Conservation (phyloP, 2,888 invertebrate species). For the Pecten maximus region DNA sequence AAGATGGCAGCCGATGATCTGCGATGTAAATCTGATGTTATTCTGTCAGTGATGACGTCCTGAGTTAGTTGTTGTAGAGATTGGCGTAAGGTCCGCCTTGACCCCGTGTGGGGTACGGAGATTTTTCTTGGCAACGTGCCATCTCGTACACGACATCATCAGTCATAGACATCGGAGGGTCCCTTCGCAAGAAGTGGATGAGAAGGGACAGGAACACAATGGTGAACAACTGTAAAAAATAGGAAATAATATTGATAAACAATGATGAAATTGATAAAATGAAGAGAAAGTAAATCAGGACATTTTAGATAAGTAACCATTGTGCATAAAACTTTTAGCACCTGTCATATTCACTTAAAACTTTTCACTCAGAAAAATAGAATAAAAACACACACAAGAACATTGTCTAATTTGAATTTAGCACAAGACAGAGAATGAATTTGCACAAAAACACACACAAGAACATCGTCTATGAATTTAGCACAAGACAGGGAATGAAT, state of each 20-base stretch:
- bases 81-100: conserved; percentile 68
- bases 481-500: too few relatives aligned
- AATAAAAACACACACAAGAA: too few relatives aligned
- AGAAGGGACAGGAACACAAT: conserved; percentile 68
- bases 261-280: too few relatives aligned
- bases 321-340: too few relatives aligned
- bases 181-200: conserved; percentile 64
- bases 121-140: conserved; percentile 78
- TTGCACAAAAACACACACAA: too few relatives aligned
- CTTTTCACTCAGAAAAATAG: too few relatives aligned
- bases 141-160: conserved; percentile 79
- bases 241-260: not conserved
- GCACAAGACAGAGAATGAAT: too few relatives aligned
- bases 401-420: too few relatives aligned
- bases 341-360: too few relatives aligned
- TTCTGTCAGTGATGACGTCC: not conserved
- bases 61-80: conserved; percentile 59
- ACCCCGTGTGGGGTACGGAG: conserved; percentile 76
- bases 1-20: not conserved
- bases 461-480: too few relatives aligned
- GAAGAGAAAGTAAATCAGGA: too few relatives aligned
- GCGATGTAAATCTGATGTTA: not conserved
- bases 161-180: conserved; percentile 44
- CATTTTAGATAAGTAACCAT: too few relatives aligned
- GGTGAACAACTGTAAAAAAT: conserved; percentile 67